Evolutionary conservation across 2,797 vertebrate species (phyloP).

Genomic region (Sus cebifrons): DNA sequence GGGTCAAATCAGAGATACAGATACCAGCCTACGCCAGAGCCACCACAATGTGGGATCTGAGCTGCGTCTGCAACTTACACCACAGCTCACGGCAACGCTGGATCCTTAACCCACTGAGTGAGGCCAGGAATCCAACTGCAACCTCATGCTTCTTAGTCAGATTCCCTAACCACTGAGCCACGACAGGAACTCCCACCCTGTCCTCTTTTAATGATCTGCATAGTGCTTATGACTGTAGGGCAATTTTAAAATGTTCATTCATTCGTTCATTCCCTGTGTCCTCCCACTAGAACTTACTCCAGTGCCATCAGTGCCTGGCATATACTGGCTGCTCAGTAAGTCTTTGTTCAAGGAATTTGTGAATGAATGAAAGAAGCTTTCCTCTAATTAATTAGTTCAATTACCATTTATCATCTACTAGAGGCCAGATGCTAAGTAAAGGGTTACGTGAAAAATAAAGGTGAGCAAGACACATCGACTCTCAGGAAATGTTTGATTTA

Average conservation of each 20-base stretch:
- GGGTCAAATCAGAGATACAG: too few species aligned
- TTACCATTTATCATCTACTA: not conserved
- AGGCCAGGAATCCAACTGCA: too few species aligned
- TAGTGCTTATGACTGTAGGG: not conserved
- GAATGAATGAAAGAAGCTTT: constrained; percentile 43
- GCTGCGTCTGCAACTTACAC: too few species aligned
- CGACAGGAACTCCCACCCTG: too few species aligned
- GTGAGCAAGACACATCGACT: not conserved
- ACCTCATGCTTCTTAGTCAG: too few species aligned
- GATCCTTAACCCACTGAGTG: too few species aligned
- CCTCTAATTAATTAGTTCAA: constrained; percentile 21
- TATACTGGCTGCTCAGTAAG: not conserved
- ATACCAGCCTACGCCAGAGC: too few species aligned
- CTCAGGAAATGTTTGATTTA: constrained; percentile 7
- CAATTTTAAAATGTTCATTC: not conserved
- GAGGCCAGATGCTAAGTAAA: not conserved
- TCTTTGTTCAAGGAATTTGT: constrained; percentile 18
- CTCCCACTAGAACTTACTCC: not conserved
- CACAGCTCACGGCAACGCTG: too few species aligned
- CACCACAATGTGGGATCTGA: too few species aligned
- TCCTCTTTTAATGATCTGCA: not conserved
- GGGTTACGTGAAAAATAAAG: constrained; percentile 1
- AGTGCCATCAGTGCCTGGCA: not conserved
- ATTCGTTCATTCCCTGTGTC: not conserved
- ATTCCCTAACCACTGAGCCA: too few species aligned